phyloP scores from a whole-genome alignment of 2,797 vertebrate genomes.

The Xiphophorus birchmanni region DNA sequence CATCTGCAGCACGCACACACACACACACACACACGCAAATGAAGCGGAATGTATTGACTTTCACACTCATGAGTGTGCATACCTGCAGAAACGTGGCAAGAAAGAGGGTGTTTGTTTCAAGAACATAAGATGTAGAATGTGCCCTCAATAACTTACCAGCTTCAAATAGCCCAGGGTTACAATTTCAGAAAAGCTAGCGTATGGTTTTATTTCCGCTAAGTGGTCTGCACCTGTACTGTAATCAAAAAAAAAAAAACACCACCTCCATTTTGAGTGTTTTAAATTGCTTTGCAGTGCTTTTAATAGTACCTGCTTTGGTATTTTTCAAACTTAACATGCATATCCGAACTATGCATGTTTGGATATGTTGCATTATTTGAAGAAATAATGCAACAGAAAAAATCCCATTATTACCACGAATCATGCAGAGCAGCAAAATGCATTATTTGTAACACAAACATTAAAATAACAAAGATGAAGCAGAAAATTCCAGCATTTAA shows the following conservation, averaged over 20 bases:
- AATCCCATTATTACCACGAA: background rate
- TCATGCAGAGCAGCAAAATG: background rate
- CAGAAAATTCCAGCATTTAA: background rate
- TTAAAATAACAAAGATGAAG: background rate
- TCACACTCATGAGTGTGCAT: background rate
- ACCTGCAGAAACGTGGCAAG: background rate
- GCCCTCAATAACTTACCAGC: background rate
- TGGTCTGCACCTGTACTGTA: constrained; percentile 1
- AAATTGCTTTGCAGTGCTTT: background rate
- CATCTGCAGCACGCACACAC: constrained; percentile 34
- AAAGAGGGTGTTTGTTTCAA: background rate
- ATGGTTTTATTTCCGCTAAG: background rate
- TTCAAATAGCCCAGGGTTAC: background rate
- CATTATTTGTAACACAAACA: background rate
- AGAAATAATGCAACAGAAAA: background rate
- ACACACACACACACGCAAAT: constrained; percentile 12
- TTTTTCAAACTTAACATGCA: background rate
- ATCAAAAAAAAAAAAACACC: background rate
- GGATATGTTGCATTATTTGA: too few species aligned
- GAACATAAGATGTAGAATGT: background rate
- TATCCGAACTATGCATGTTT: background rate
- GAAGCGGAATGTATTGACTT: background rate
- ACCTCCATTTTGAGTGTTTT: background rate
- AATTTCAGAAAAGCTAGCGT: background rate
- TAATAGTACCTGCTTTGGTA: too few species aligned